A percentile compares a stretch with the other conserved stretches of the same genome.
These are phyloP conservation scores for Geodia barretti DNA, from an alignment of 37 sponge, comb jelly and placozoan species.

Conservation along the genomic window DNA sequence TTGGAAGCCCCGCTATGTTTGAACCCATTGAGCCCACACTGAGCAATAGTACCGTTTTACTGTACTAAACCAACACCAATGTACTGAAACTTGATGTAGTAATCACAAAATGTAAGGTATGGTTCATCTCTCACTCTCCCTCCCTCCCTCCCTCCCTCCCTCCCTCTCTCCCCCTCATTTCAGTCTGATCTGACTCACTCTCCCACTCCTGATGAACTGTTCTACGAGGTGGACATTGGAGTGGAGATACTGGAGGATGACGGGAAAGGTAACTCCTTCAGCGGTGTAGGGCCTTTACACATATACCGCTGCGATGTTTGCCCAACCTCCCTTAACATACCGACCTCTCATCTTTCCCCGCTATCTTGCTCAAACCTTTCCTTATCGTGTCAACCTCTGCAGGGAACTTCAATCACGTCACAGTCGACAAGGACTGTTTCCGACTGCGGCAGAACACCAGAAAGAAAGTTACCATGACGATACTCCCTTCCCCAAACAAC, in stretches of 20 bases:
- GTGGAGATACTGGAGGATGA: conserved; percentile 87
- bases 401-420: conserved; percentile 19
- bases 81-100: not conserved
- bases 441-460: conserved; percentile 59
- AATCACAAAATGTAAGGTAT: not conserved
- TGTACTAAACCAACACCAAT: not conserved
- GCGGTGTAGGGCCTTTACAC: too few relatives aligned
- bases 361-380: too few relatives aligned
- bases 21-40: not conserved
- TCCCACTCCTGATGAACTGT: conserved; percentile 16
- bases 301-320: too few relatives aligned
- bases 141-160: not conserved
- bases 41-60: not conserved
- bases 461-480: conserved; percentile 60
- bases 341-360: too few relatives aligned
- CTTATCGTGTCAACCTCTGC: too few relatives aligned
- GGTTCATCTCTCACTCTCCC: not conserved
- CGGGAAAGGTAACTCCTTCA: conserved; percentile 45
- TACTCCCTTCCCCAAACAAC: conserved; percentile 47
- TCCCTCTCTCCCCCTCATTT: not conserved
- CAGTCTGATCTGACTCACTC: not conserved
- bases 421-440: conserved; percentile 82
- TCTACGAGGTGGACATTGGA: conserved; percentile 56
- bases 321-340: too few relatives aligned
- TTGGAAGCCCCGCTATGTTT: too few relatives aligned